Evolutionary conservation across 2,888 invertebrate species (phyloP).

Genomic region (Ochlodes sylvanus): DNA sequence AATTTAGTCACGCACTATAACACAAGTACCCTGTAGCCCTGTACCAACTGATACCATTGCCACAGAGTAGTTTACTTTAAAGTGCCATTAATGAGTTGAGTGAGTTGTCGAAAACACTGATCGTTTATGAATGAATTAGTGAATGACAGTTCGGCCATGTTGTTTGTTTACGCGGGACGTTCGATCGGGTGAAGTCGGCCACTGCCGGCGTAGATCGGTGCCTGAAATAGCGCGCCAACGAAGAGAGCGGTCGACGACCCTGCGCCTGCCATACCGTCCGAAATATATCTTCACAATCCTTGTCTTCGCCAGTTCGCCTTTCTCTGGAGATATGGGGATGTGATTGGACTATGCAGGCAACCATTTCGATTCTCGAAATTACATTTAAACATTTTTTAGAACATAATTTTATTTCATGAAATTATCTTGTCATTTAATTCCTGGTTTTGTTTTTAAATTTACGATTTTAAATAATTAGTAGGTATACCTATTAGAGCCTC

Average conservation of each 20-base stretch:
- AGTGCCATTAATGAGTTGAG: too few relatives aligned
- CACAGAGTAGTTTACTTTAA: too few relatives aligned
- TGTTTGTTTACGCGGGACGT: conserved; percentile 80
- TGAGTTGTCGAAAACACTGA: conserved; percentile 75
- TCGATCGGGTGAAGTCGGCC: conserved; percentile 69
- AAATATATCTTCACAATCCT: conserved; percentile 77
- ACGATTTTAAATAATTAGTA: too few relatives aligned
- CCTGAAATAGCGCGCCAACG: conserved; percentile 82
- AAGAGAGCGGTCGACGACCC: conserved; percentile 80
- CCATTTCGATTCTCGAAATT: conserved; percentile 5
- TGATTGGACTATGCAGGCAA: conserved; percentile 4
- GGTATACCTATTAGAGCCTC: too few relatives aligned
- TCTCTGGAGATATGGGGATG: conserved; percentile 26
- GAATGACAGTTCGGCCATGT: conserved; percentile 83
- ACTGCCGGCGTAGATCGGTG: conserved; percentile 67
- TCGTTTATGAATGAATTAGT: conserved; percentile 82
- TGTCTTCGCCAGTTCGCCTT: conserved; percentile 36
- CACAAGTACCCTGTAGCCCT: too few relatives aligned
- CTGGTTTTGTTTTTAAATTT: too few relatives aligned
- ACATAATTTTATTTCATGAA: background rate
- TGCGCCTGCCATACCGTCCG: conserved; percentile 71
- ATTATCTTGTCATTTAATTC: too few relatives aligned
- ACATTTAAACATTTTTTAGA: background rate
- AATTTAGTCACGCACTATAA: too few relatives aligned
- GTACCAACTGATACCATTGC: too few relatives aligned